Percentiles rank a stretch among this genome's conserved stretches.
These are phyloP conservation scores for Salvelinus namaycush DNA, from an alignment of 2,113 vertebrate genomes.

Conservation along the genomic window DNA sequence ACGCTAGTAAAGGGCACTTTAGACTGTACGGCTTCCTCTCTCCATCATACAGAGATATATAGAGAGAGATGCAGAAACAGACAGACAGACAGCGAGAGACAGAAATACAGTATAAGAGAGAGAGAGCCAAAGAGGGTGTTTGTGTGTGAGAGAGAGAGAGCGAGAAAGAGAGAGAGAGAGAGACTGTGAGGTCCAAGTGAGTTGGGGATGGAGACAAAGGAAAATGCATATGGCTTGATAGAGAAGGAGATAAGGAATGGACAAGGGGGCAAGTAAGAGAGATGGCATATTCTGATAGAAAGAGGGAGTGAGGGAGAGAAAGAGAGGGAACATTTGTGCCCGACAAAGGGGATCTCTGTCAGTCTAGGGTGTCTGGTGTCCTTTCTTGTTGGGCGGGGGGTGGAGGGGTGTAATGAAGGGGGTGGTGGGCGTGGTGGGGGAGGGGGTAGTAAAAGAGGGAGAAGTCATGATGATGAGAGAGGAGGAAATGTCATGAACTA, in stretches of 20 bases:
- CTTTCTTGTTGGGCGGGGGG: conserved; percentile 38
- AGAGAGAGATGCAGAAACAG: conserved; percentile 26
- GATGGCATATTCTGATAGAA: conserved; percentile 17
- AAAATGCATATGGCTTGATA: conserved; percentile 10
- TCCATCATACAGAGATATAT: not conserved
- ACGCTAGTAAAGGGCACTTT: not conserved
- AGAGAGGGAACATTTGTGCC: conserved; percentile 41
- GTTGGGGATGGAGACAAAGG: conserved; percentile 3
- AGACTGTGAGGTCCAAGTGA: not conserved
- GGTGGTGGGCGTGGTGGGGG: not conserved
- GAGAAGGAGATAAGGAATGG: conserved; percentile 8
- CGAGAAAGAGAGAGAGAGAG: conserved; percentile 12
- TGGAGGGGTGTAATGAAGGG: conserved; percentile 9
- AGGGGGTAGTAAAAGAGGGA: not conserved
- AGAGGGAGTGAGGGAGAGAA: conserved; percentile 20
- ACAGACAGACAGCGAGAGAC: not conserved
- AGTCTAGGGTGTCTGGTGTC: conserved; percentile 59
- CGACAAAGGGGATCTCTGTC: conserved; percentile 70
- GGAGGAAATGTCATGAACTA: too few species aligned
- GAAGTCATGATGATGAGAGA: too few species aligned
- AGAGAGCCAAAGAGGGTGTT: not conserved
- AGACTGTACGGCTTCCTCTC: not conserved
- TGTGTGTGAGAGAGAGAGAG: conserved; percentile 7
- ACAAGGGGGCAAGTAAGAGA: not conserved
- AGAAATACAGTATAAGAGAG: conserved; percentile 11